Conservation (phyloP, 2,113 vertebrate species). For the Mormoops blainvillei region DNA sequence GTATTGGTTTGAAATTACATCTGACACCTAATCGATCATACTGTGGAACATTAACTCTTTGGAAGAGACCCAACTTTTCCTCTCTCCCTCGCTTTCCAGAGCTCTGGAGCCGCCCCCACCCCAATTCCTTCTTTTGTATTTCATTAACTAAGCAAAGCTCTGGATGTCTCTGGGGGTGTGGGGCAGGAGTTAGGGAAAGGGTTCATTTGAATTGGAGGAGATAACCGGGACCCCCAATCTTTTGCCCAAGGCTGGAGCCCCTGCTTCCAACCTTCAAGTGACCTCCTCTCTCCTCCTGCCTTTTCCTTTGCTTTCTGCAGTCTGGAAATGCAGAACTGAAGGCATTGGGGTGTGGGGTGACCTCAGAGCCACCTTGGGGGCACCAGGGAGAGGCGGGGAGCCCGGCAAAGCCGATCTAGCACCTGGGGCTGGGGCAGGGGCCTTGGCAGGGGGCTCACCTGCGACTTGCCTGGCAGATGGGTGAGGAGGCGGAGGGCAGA, state of each 20-base stretch:
- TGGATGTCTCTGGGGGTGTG: conserved; percentile 70
- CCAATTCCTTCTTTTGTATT: conserved; percentile 71
- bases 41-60: conserved; percentile 91
- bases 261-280: conserved; percentile 74
- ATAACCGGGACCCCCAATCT: background rate
- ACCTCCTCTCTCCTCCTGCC: conserved; percentile 66
- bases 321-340: background rate
- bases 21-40: conserved; percentile 90
- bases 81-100: conserved; percentile 76
- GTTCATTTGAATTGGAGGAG: conserved; percentile 31
- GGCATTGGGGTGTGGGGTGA: background rate
- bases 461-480: conserved; percentile 69
- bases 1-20: conserved; percentile 87
- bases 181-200: conserved; percentile 45
- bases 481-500: conserved; percentile 58
- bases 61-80: conserved; percentile 86
- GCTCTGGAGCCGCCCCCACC: conserved; percentile 53
- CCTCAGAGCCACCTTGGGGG: conserved; percentile 72
- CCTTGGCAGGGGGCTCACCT: conserved; percentile 54
- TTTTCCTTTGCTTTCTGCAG: background rate
- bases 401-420: conserved; percentile 38
- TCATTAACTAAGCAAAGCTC: conserved; percentile 79
- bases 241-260: background rate
- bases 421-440: conserved; percentile 64
- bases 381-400: conserved; percentile 43